phyloP scores from a whole-genome alignment of 1,140 invertebrate genomes.

The Drosophila navojoa region DNA sequence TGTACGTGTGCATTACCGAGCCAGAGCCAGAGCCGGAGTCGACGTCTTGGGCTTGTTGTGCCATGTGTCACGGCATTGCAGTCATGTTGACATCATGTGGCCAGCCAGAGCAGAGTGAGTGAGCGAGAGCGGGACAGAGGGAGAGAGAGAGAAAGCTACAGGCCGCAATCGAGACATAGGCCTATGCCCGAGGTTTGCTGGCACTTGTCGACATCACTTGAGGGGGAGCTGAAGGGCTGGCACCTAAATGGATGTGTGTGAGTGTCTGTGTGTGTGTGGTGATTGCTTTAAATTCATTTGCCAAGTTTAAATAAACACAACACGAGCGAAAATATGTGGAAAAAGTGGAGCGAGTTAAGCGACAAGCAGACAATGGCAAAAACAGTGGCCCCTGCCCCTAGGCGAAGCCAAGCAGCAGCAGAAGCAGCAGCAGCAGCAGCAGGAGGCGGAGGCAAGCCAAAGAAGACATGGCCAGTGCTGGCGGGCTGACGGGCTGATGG shows the following conservation, averaged over 20 bases:
- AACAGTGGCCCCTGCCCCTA: background rate
- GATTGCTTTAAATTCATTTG: slow-evolving; percentile 83
- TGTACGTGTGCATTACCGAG: slow-evolving; percentile 55
- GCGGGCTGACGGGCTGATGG: background rate
- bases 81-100: slow-evolving; percentile 79
- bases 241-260: background rate
- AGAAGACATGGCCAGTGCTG: background rate
- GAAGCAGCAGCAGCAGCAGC: too few species aligned
- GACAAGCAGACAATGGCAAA: slow-evolving; percentile 60
- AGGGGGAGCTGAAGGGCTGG: slow-evolving; percentile 5
- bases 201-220: slow-evolving; percentile 64
- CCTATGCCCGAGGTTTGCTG: slow-evolving; percentile 43
- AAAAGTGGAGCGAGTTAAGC: slow-evolving; percentile 77
- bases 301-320: slow-evolving; percentile 82
- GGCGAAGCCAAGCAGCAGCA: slow-evolving; percentile 1
- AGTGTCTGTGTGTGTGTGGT: slow-evolving; percentile 52
- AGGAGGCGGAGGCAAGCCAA: background rate
- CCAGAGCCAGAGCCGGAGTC: slow-evolving; percentile 23
- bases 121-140: slow-evolving; percentile 16
- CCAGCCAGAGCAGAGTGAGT: slow-evolving; percentile 15
- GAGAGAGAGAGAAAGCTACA: slow-evolving; percentile 6
- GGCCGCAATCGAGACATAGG: slow-evolving; percentile 30
- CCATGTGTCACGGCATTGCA: slow-evolving; percentile 79
- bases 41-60: slow-evolving; percentile 80
- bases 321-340: slow-evolving; percentile 71